Percentiles rank a stretch among this genome's conserved stretches.
Conservation (phyloP, 1,140 invertebrate genomes). For the Amphibalanus amphitrite region DNA sequence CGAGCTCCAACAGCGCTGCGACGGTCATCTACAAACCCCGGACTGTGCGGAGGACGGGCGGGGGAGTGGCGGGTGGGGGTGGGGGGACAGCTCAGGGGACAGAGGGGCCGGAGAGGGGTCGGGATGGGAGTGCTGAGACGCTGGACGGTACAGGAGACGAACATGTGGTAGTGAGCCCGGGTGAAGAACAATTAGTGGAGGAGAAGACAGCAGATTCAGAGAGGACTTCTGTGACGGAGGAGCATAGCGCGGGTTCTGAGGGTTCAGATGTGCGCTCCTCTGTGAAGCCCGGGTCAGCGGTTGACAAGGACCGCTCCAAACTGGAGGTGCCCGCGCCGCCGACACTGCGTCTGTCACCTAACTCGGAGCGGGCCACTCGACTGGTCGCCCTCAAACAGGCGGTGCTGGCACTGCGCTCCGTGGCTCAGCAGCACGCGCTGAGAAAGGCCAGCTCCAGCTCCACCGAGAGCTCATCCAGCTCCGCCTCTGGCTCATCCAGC, state of each 20-base stretch:
- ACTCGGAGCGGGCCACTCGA: background rate
- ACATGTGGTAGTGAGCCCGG: no score
- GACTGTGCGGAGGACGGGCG: no score
- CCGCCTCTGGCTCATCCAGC: background rate
- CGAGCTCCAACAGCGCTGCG: background rate
- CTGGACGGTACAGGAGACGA: no score
- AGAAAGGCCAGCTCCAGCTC: background rate
- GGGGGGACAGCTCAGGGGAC: no score
- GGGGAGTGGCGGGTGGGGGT: background rate
- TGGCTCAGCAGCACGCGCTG: background rate
- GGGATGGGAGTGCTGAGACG: no score
- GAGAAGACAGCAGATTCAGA: no score
- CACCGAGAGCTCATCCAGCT: background rate
- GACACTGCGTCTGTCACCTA: background rate
- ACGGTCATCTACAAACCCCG: conserved; percentile 3
- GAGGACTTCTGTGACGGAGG: no score
- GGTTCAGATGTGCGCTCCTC: no score
- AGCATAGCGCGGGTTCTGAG: no score
- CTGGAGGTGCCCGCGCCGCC: background rate
- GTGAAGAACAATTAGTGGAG: no score
- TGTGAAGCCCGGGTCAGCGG: background rate
- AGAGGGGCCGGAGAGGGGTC: no score
- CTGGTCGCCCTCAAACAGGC: background rate
- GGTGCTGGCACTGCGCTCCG: background rate
- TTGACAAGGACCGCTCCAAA: no score